Percentiles rank a stretch among this genome's conserved stretches.
phyloP scores from a whole-genome alignment of 2,888 invertebrate genomes.

The Rhingia rostrata region DNA sequence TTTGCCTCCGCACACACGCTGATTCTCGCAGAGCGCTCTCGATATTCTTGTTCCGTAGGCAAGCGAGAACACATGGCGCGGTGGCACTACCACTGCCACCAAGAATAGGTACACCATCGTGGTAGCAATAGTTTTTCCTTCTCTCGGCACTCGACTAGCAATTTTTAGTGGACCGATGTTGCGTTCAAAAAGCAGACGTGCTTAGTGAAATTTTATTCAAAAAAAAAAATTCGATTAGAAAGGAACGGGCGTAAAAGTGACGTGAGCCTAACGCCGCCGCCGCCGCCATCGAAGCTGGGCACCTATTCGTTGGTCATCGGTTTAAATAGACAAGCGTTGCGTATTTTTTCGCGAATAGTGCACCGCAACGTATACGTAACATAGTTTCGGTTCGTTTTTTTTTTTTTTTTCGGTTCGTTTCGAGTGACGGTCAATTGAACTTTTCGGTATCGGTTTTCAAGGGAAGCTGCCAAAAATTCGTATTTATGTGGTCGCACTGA shows the following conservation, averaged over 20 bases:
- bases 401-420: conserved; percentile 20
- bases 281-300: background rate
- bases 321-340: conserved; percentile 52
- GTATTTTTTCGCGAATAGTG: conserved; percentile 13
- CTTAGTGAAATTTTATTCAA: conserved; percentile 51
- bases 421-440: conserved; percentile 49
- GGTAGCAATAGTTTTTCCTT: conserved; percentile 55
- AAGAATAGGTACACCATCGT: background rate
- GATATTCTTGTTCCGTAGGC: conserved; percentile 48
- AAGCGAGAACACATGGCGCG: conserved; percentile 42
- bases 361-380: conserved; percentile 68
- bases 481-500: conserved; percentile 20
- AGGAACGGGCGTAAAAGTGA: conserved; percentile 43
- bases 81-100: conserved; percentile 36
- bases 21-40: conserved; percentile 39
- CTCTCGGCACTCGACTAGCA: conserved; percentile 37
- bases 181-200: conserved; percentile 70
- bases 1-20: conserved; percentile 29
- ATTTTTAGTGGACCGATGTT: conserved; percentile 70
- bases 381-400: background rate
- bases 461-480: conserved; percentile 44
- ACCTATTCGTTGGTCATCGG: conserved; percentile 28
- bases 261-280: conserved; percentile 31
- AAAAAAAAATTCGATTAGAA: conserved; percentile 16
- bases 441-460: conserved; percentile 13